Evolutionary conservation across 2,888 invertebrate genomes (phyloP).

Genomic region (Megastigmus dorsalis): DNA sequence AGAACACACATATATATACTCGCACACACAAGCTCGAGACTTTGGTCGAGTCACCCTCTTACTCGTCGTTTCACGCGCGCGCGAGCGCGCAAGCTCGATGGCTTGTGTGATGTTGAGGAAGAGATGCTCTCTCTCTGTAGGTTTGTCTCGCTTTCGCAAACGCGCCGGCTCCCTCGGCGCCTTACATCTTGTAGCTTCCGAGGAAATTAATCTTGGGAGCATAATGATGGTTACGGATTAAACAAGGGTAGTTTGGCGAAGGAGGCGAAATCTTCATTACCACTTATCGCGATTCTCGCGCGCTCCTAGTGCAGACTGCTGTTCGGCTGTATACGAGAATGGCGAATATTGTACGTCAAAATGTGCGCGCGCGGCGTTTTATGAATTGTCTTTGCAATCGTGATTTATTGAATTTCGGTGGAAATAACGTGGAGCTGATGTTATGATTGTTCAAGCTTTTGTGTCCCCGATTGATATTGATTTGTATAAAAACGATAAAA

Average conservation of each 20-base stretch:
- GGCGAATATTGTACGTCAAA: background rate
- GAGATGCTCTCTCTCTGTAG: background rate
- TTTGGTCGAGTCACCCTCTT: slow-evolving; percentile 38
- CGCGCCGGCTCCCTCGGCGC: background rate
- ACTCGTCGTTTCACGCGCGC: slow-evolving; percentile 16
- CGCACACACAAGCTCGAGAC: too few relatives aligned
- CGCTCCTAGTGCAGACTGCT: too few relatives aligned
- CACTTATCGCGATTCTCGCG: slow-evolving; percentile 46
- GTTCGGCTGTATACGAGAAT: too few relatives aligned
- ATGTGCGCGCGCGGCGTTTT: slow-evolving; percentile 3
- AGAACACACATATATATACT: slow-evolving; percentile 11
- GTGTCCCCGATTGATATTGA: too few relatives aligned
- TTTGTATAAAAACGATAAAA: too few relatives aligned
- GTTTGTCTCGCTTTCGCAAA: too few relatives aligned
- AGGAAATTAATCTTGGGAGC: slow-evolving; percentile 49
- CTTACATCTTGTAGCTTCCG: slow-evolving; percentile 29
- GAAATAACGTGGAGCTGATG: background rate
- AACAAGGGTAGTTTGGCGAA: slow-evolving; percentile 22
- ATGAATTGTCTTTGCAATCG: slow-evolving; percentile 7
- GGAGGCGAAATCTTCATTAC: slow-evolving; percentile 52
- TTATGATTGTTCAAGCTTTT: background rate
- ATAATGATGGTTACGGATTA: slow-evolving; percentile 51
- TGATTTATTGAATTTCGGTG: slow-evolving; percentile 3
- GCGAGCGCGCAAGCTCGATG: slow-evolving; percentile 27
- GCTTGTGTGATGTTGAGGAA: slow-evolving; percentile 13